These are phyloP conservation scores for Tupaia chinensis DNA, from an alignment of 2,113 vertebrate genomes.

Conservation along the genomic window DNA sequence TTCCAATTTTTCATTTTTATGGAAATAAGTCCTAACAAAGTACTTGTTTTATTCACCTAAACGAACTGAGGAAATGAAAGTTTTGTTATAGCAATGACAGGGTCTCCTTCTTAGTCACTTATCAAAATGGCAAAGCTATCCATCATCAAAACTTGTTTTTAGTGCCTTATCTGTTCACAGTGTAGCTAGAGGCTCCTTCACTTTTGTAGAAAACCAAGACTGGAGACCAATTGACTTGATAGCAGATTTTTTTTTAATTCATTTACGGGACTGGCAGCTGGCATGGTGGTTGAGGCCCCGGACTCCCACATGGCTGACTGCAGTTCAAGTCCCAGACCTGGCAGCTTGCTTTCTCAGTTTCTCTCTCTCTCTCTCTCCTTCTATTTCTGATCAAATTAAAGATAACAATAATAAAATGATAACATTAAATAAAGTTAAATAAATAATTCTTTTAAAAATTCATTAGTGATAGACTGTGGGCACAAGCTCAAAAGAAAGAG, in stretches of 20 bases:
- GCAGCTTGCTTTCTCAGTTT: too few relatives aligned
- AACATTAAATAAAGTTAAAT: too few relatives aligned
- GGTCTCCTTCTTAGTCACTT: constrained; percentile 8
- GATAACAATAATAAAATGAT: too few relatives aligned
- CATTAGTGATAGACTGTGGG: too few relatives aligned
- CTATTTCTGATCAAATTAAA: too few relatives aligned
- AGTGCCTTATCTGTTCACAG: not conserved
- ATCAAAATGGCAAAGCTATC: constrained; percentile 24
- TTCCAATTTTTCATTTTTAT: constrained; percentile 44
- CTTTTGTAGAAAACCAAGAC: not conserved
- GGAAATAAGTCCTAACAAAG: not conserved
- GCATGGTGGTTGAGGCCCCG: too few relatives aligned
- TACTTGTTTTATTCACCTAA: not conserved
- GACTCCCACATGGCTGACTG: too few relatives aligned
- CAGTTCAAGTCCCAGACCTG: too few relatives aligned
- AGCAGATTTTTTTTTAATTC: not conserved
- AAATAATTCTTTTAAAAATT: too few relatives aligned
- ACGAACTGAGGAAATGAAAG: not conserved
- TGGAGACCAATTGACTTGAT: not conserved
- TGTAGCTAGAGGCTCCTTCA: not conserved
- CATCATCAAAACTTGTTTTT: constrained; percentile 32
- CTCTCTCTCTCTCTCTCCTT: too few relatives aligned
- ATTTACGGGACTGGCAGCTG: too few relatives aligned
- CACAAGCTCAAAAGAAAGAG: too few relatives aligned
- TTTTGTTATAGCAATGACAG: not conserved